Evolutionary conservation across 2,113 vertebrate genomes (phyloP).

Genomic region (Chloroceryle aenea): DNA sequence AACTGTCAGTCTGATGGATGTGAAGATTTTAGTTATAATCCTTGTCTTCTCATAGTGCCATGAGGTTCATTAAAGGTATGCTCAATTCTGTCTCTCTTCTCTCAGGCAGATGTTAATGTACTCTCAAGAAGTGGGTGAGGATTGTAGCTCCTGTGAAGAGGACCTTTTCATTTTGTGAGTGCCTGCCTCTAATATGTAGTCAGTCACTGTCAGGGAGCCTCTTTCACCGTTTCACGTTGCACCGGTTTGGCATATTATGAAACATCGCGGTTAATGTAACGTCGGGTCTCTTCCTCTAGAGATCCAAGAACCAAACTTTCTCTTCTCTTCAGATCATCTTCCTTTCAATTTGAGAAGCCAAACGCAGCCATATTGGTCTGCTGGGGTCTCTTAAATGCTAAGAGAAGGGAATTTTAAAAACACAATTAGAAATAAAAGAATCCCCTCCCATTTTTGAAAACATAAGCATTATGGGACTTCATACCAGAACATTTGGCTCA

Average conservation of each 20-base stretch:
- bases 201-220: not conserved
- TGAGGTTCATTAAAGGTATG: not conserved
- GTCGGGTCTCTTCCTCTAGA: not conserved
- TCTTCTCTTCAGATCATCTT: not conserved
- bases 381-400: not conserved
- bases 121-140: conserved; percentile 92
- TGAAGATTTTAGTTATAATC: not conserved
- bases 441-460: not conserved
- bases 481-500: not conserved
- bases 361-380: not conserved
- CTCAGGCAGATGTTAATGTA: conserved; percentile 94
- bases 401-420: not conserved
- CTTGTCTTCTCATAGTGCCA: not conserved
- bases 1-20: not conserved
- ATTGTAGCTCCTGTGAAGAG: conserved; percentile 92
- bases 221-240: not conserved
- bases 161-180: conserved; percentile 98
- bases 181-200: not conserved
- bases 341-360: not conserved
- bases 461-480: not conserved
- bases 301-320: not conserved
- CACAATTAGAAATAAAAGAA: not conserved
- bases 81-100: not conserved
- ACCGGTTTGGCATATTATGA: not conserved
- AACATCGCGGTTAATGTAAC: not conserved